phyloP scores from a whole-genome alignment of 2,797 vertebrate species.

The Synanceia verrucosa region DNA sequence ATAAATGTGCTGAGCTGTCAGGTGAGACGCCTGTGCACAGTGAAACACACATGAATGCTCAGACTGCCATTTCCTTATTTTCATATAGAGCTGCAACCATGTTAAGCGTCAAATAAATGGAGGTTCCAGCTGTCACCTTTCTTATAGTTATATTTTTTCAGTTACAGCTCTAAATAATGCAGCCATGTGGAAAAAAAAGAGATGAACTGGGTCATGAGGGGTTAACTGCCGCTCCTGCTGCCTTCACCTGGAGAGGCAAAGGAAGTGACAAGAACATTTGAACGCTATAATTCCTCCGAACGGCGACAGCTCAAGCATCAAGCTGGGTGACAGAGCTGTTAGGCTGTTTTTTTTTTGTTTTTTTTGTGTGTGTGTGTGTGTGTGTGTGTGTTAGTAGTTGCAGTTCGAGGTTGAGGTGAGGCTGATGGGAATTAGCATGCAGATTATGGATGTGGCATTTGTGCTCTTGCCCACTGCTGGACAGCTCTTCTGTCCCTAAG shows the following conservation, averaged over 20 bases:
- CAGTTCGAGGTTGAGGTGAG: slow-evolving; percentile 47
- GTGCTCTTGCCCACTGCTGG: slow-evolving; percentile 41
- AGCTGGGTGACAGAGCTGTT: slow-evolving; percentile 40
- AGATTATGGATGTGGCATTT: slow-evolving; percentile 76
- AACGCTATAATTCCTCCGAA: slow-evolving; percentile 66
- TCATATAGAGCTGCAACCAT: background rate
- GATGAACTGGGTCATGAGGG: background rate
- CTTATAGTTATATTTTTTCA: background rate
- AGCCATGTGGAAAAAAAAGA: background rate
- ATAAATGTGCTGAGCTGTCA: slow-evolving; percentile 1
- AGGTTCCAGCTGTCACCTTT: background rate
- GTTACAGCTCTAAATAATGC: background rate
- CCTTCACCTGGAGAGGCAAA: slow-evolving; percentile 44
- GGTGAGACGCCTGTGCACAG: background rate
- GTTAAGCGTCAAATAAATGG: background rate
- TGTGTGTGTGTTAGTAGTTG: background rate
- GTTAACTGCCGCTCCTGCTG: slow-evolving; percentile 22
- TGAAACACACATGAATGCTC: background rate
- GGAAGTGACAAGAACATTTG: slow-evolving; percentile 65
- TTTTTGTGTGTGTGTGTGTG: too few species aligned
- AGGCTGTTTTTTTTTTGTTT: background rate
- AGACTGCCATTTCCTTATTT: background rate
- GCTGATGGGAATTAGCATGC: slow-evolving; percentile 76
- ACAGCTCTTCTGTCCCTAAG: slow-evolving; percentile 25
- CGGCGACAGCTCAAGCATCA: slow-evolving; percentile 25